Evolutionary conservation across 2,797 vertebrate species (phyloP).

Genomic region (Hippocampus kuda): DNA sequence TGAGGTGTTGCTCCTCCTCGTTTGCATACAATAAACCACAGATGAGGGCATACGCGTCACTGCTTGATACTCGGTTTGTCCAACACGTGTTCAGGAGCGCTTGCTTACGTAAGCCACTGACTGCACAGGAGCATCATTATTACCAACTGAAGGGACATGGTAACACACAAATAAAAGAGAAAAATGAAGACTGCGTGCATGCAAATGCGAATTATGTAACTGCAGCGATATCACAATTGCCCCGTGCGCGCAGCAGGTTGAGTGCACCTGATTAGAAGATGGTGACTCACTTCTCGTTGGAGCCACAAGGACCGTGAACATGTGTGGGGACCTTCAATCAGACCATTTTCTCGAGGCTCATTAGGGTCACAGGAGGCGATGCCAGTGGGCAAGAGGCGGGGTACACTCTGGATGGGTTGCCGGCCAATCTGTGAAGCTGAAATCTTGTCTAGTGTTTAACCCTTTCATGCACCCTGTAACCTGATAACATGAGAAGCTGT

Average conservation of each 20-base stretch:
- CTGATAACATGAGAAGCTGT: too few relatives aligned
- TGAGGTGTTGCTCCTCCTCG: background rate
- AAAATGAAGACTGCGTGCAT: background rate
- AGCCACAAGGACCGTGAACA: background rate
- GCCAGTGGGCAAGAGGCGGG: too few relatives aligned
- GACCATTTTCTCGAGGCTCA: background rate
- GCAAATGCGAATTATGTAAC: slow-evolving; percentile 11
- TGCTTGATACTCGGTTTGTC: background rate
- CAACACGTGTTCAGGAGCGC: slow-evolving; percentile 1
- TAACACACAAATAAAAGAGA: background rate
- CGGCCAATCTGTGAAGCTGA: too few relatives aligned
- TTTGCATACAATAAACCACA: background rate
- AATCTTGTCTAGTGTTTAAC: too few relatives aligned
- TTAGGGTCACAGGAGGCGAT: too few relatives aligned
- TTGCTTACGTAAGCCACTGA: background rate
- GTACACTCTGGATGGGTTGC: too few relatives aligned
- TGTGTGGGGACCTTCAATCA: background rate
- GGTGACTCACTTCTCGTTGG: background rate
- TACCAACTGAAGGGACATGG: background rate
- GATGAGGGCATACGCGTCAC: background rate
- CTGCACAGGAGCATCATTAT: background rate
- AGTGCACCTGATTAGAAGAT: slow-evolving; percentile 28
- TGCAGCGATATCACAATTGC: background rate
- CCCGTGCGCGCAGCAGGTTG: slow-evolving; percentile 8
- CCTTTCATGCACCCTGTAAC: too few relatives aligned